Percentiles rank a stretch among this genome's conserved stretches.
phyloP scores from a whole-genome alignment of 2,888 invertebrate species.

The Cheilosia variabilis region DNA sequence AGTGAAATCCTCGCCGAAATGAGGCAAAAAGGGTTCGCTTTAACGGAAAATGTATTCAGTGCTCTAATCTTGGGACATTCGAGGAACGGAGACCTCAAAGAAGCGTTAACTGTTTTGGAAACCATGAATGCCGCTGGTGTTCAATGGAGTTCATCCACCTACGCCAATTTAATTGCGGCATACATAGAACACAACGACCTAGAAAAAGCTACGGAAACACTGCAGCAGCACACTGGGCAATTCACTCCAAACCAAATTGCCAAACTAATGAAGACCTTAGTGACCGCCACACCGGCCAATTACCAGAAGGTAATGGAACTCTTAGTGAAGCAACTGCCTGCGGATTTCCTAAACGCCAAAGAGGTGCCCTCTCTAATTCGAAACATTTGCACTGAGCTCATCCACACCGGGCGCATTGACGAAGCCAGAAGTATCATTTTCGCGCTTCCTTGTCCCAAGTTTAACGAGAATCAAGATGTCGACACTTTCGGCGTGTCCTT shows the following conservation, averaged over 20 bases:
- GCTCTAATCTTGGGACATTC: conserved; percentile 86
- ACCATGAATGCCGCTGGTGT: conserved; percentile 86
- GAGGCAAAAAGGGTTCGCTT: conserved; percentile 85
- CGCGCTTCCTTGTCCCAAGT: conserved; percentile 79
- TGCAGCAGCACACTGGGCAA: conserved; percentile 76
- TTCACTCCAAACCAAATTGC: conserved; percentile 79
- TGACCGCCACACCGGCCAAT: conserved; percentile 35
- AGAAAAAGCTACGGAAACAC: conserved; percentile 77
- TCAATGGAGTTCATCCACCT: conserved; percentile 84
- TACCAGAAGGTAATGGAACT: conserved; percentile 76
- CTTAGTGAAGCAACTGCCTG: conserved; percentile 78
- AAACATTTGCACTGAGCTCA: conserved; percentile 84
- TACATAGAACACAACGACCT: conserved; percentile 84
- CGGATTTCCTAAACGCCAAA: conserved; percentile 77
- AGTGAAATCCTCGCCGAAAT: conserved; percentile 86
- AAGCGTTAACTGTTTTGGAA: conserved; percentile 84
- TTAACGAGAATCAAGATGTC: conserved; percentile 83
- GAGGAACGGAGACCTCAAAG: conserved; percentile 81
- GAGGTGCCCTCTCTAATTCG: conserved; percentile 79
- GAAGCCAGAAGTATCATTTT: conserved; percentile 84
- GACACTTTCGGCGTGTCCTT: conserved; percentile 86
- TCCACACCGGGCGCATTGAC: conserved; percentile 84
- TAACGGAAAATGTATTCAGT: conserved; percentile 86
- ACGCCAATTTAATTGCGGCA: conserved; percentile 84
- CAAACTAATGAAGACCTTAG: conserved; percentile 76